phyloP scores from a whole-genome alignment of 2,113 vertebrate species.

The Toxotes chatareus region DNA sequence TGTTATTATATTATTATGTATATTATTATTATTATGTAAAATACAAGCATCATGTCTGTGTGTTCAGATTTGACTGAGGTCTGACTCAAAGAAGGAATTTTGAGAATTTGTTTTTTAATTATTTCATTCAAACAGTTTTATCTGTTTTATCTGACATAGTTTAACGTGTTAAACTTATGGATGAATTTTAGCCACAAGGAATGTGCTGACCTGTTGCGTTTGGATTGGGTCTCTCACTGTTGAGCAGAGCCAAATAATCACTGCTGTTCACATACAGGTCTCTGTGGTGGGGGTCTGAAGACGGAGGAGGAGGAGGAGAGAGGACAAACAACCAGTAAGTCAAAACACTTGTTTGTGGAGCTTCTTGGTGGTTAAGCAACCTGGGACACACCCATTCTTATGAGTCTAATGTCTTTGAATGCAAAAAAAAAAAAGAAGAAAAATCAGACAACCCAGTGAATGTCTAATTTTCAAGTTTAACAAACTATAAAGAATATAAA shows the following conservation, averaged over 20 bases:
- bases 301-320: not conserved
- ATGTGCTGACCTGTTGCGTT: conserved; percentile 86
- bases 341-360: not conserved
- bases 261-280: conserved; percentile 91
- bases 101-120: too few relatives aligned
- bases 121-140: too few relatives aligned
- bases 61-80: too few relatives aligned
- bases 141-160: too few relatives aligned
- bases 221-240: conserved; percentile 87
- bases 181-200: not conserved
- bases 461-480: not conserved
- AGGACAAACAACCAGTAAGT: not conserved
- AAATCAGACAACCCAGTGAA: not conserved
- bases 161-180: not conserved
- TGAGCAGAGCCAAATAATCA: conserved; percentile 90
- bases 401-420: not conserved
- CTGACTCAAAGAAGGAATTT: too few relatives aligned
- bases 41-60: too few relatives aligned
- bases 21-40: too few relatives aligned
- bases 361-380: not conserved
- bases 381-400: not conserved
- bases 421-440: not conserved
- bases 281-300: conserved; percentile 90
- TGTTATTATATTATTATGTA: too few relatives aligned
- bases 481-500: not conserved